A percentile compares a stretch with the other conserved stretches of the same genome.
These are phyloP conservation scores for Syngnathus rostellatus DNA, from an alignment of 2,797 vertebrate genomes.

Conservation along the genomic window DNA sequence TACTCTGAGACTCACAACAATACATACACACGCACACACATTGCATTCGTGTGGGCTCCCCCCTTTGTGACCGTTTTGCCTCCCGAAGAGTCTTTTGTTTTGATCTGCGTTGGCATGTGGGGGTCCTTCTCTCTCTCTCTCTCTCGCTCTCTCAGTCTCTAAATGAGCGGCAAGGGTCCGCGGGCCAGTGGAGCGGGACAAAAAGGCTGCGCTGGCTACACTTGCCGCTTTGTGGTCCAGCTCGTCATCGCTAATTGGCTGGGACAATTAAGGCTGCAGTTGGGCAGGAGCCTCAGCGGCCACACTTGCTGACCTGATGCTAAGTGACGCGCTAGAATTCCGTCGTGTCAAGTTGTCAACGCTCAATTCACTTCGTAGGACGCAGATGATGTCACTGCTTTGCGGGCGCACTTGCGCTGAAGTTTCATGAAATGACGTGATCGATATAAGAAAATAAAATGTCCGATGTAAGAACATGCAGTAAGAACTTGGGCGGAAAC, in stretches of 20 bases:
- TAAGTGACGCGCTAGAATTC: background rate
- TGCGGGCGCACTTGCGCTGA: too few relatives aligned
- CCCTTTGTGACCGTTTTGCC: conserved; percentile 34
- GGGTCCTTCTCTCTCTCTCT: conserved; percentile 53
- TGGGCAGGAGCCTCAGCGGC: conserved; percentile 28
- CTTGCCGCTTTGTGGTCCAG: conserved; percentile 84
- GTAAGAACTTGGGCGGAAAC: too few relatives aligned
- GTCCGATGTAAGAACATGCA: too few relatives aligned
- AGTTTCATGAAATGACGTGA: too few relatives aligned
- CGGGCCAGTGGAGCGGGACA: conserved; percentile 90
- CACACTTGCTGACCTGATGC: background rate
- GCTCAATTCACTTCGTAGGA: background rate
- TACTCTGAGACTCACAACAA: background rate
- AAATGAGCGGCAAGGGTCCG: conserved; percentile 95
- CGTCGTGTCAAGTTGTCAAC: background rate
- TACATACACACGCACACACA: background rate
- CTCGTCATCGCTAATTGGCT: conserved; percentile 93
- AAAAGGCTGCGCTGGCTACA: conserved; percentile 84
- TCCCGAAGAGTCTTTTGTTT: conserved; percentile 71
- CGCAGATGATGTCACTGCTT: background rate
- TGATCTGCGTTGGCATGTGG: conserved; percentile 78
- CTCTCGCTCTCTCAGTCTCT: conserved; percentile 65
- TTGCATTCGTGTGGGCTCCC: background rate
- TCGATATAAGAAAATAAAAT: too few relatives aligned
- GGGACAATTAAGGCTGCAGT: conserved; percentile 88